Conservation (phyloP, 2,113 vertebrate species). For the Microtus ochrogaster region DNA sequence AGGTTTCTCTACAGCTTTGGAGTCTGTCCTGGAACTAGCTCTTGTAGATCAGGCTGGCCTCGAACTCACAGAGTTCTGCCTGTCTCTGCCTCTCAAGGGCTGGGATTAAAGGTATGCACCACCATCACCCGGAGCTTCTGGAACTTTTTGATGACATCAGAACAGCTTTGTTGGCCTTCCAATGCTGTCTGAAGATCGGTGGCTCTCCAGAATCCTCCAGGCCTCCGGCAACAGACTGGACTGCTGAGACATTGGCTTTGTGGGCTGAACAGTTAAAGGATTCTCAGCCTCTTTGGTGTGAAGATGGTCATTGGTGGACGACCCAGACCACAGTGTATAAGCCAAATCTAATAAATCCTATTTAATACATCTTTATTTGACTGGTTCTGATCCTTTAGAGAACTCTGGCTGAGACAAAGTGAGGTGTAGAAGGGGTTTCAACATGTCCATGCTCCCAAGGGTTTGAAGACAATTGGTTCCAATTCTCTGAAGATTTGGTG, state of each 20-base stretch:
- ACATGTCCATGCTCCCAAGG: not conserved
- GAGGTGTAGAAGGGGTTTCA: accelerated
- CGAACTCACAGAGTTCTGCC: too few relatives aligned
- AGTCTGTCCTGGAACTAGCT: too few relatives aligned
- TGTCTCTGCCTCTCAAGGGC: too few relatives aligned
- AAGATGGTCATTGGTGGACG: not conserved
- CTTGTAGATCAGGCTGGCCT: too few relatives aligned
- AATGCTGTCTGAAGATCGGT: not conserved
- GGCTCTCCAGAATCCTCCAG: not conserved
- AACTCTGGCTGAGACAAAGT: not conserved
- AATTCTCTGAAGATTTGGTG: not conserved
- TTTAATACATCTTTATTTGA: not conserved
- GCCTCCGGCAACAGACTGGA: not conserved
- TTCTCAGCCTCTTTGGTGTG: not conserved
- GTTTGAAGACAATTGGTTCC: not conserved
- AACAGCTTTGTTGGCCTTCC: not conserved
- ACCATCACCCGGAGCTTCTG: too few relatives aligned
- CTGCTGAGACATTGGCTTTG: too few relatives aligned
- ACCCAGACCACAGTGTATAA: not conserved
- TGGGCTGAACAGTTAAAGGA: not conserved
- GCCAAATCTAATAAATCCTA: not conserved
- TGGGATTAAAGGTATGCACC: too few relatives aligned
- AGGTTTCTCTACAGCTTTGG: too few relatives aligned
- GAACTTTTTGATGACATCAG: not conserved
- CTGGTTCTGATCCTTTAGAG: not conserved